phyloP scores from a whole-genome alignment of 2,797 vertebrate species.

The Chrysocyon brachyurus region DNA sequence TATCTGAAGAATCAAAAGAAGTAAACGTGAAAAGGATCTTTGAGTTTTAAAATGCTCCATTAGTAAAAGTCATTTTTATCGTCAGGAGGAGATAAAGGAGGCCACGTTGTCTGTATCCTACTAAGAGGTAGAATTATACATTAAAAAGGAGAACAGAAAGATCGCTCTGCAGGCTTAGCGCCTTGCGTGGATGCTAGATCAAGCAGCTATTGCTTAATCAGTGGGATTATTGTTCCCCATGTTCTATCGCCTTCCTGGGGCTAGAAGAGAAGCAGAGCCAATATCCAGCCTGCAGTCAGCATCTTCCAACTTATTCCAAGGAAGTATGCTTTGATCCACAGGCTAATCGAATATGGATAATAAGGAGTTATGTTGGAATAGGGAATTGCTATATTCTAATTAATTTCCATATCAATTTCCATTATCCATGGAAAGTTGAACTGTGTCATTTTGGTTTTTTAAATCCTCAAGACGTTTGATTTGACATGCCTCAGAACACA shows the following conservation, averaged over 20 bases:
- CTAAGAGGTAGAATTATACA: background rate
- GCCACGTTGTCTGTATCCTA: background rate
- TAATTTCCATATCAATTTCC: background rate
- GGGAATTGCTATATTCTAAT: background rate
- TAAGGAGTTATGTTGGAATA: background rate
- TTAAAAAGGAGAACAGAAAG: background rate
- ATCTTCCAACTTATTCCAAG: background rate
- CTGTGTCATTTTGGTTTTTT: background rate
- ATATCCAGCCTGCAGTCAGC: background rate
- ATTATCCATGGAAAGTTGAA: background rate
- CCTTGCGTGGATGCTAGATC: background rate
- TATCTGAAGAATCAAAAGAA: background rate
- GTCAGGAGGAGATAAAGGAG: background rate
- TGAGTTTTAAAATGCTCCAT: background rate
- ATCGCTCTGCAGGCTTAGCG: background rate
- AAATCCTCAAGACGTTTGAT: background rate
- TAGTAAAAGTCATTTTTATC: background rate
- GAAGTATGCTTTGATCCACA: background rate
- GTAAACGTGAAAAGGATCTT: background rate
- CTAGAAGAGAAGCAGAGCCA: background rate
- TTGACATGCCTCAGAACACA: background rate
- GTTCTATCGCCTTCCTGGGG: background rate
- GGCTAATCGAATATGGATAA: background rate
- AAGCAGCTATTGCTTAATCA: conserved; percentile 12
- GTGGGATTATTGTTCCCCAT: background rate